phyloP scores from a whole-genome alignment of 2,888 invertebrate genomes.

The Tetranychus truncatus region DNA sequence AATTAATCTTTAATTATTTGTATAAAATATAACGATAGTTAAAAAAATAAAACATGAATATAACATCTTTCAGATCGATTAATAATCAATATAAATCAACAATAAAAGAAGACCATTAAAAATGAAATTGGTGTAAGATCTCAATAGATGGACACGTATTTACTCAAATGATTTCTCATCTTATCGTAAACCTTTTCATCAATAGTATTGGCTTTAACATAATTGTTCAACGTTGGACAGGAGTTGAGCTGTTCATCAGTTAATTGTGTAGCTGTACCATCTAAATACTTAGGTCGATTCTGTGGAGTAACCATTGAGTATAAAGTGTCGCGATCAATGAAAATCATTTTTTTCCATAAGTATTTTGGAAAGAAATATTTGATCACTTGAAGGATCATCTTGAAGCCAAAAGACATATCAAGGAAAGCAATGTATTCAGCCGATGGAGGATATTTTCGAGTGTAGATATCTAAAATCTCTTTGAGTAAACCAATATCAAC shows the following conservation, averaged over 20 bases:
- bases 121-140: background rate
- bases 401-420: conserved; percentile 2
- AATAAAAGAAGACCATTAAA: background rate
- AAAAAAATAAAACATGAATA: background rate
- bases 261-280: background rate
- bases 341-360: conserved; percentile 4
- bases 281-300: background rate
- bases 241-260: background rate
- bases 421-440: conserved; percentile 7
- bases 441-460: conserved; percentile 1
- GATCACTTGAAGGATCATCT: background rate
- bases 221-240: background rate
- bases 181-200: background rate
- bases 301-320: background rate
- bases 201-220: background rate
- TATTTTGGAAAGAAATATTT: conserved; percentile 8
- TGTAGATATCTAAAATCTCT: background rate
- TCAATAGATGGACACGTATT: background rate
- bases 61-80: background rate
- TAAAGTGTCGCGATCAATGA: background rate
- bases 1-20: background rate
- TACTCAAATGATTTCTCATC: background rate
- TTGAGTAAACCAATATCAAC: background rate
- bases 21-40: background rate
- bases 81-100: background rate